Evolutionary conservation across 2,888 invertebrate species (phyloP), one percentile per base, ranked within the genome.

Genomic region (Leptinotarsa peninsularis): DNA sequence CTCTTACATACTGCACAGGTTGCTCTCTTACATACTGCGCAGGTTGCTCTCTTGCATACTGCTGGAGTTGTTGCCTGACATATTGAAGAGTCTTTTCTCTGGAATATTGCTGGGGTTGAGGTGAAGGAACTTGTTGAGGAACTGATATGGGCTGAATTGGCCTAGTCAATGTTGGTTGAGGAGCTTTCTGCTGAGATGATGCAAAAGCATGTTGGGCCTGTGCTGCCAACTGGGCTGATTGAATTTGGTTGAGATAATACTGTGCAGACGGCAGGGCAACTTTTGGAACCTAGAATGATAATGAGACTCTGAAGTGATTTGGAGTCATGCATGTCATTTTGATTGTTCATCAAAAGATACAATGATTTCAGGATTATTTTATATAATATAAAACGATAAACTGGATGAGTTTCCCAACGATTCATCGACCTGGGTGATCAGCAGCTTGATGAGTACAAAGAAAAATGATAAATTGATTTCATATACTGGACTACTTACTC

Each of bases 171-270:
- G 58, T 27, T 4, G 13, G 23, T 58, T 18, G 23, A 10, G 82
- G 82, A 10, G 69, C 52, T 75, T 82, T 83, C 75, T 84, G 76
- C 78, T 84, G 83, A 10, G 84, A 83, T 17, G 85, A 82, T 21
- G 83, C 83, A 63, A 85, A 82, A 1, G 84, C 86, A 76, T 85
- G 84, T 76, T 84, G 82, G 2, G 82, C 83, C 71, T 83, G 82
- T 7, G 79, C 81, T 76, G 85, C 84, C 68, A 84, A 82, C 73
- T 85, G 85, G 17, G 84, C 49, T 2, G 70, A 49, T 17, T 58
- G 56, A 15, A 85, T 79, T 74, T 85, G 85, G 69, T 84, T 84
- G 23, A 83, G 82, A 75, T 84, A 86, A 49, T 79, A 72, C 3
- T 84, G 85, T 3, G 84, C 83, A n/a, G 81, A 82, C 43, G 82